phyloP scores from a whole-genome alignment of 2,797 vertebrate genomes.

The Phrynocephalus forsythii region DNA sequence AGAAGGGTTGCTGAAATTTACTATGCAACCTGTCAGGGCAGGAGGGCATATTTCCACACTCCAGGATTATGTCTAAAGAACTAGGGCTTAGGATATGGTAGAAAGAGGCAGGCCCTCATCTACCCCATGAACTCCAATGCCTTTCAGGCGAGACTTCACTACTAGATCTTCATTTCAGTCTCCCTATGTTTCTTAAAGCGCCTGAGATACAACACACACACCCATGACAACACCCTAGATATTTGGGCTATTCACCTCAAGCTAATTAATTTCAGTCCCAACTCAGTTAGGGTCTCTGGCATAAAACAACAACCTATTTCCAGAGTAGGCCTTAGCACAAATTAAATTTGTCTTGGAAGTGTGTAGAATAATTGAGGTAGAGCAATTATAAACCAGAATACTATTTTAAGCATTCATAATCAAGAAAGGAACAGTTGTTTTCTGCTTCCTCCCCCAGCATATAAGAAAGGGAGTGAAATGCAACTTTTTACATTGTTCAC shows the following conservation, averaged over 20 bases:
- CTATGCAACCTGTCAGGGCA: too few species aligned
- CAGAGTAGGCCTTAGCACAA: not conserved
- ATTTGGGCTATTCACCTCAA: not conserved
- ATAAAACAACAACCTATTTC: not conserved
- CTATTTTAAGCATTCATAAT: not conserved
- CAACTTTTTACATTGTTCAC: not conserved
- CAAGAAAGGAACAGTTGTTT: not conserved
- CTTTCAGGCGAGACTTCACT: too few species aligned
- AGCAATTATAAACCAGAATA: not conserved
- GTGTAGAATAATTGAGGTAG: not conserved
- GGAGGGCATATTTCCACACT: too few species aligned
- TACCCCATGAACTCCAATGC: not conserved
- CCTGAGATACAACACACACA: not conserved
- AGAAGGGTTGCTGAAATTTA: not conserved
- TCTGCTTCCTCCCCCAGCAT: not conserved
- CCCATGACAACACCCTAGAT: not conserved
- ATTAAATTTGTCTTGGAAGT: too few species aligned
- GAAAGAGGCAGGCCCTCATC: too few species aligned
- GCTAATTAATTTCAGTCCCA: not conserved
- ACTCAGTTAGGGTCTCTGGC: not conserved
- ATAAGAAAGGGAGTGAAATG: not conserved
- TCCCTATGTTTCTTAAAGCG: not conserved
- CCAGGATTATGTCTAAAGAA: too few species aligned
- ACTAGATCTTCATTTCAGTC: not conserved
- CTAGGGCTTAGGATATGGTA: too few species aligned